phyloP scores from a whole-genome alignment of 1,140 invertebrate species.

The Plodia interpunctella region DNA sequence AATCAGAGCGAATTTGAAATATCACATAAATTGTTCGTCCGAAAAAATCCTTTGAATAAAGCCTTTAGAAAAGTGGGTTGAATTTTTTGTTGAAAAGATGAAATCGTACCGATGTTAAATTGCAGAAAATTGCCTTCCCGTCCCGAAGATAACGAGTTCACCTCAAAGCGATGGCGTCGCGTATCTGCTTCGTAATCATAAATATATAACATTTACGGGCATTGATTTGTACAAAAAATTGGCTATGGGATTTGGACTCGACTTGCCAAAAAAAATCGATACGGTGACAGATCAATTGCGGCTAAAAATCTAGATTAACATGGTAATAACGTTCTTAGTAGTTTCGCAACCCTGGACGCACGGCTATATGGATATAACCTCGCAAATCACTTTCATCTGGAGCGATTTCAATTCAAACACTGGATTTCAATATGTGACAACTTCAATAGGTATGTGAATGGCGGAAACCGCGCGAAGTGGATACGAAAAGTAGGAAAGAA shows the following conservation, averaged over 20 bases:
- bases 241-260: not conserved
- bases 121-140: conserved; percentile 40
- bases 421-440: too few relatives aligned
- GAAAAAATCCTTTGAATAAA: not conserved
- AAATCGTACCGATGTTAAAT: conserved; percentile 29
- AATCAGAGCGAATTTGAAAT: not conserved
- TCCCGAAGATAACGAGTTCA: conserved; percentile 29
- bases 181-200: not conserved
- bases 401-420: too few relatives aligned
- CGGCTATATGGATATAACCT: too few relatives aligned
- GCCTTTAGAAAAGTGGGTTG: not conserved
- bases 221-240: not conserved
- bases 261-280: too few relatives aligned
- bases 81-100: conserved; percentile 19
- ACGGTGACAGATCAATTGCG: too few relatives aligned
- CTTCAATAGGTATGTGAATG: too few relatives aligned
- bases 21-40: not conserved
- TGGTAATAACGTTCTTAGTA: too few relatives aligned
- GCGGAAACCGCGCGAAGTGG: too few relatives aligned
- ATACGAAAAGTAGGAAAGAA: too few relatives aligned
- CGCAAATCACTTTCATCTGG: too few relatives aligned
- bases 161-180: conserved; percentile 18
- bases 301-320: too few relatives aligned
- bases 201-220: not conserved
- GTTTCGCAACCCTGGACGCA: too few relatives aligned